Conservation (phyloP, 2,797 vertebrate species). For the Sebastes hubbsi region DNA sequence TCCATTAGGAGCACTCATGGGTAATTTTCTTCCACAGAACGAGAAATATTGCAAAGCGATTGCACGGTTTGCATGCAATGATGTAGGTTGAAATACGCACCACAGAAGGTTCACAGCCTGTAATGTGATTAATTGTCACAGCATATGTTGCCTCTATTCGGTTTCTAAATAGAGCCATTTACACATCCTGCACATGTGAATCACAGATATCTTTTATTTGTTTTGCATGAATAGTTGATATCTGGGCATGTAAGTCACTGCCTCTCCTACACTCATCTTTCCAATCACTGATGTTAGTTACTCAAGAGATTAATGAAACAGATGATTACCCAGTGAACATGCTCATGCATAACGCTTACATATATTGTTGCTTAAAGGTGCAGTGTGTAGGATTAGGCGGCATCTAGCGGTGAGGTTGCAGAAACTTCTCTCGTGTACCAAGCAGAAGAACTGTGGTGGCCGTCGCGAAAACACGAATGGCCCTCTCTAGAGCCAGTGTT, state of each 20-base stretch:
- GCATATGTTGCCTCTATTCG: constrained; percentile 30
- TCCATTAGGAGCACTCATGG: constrained; percentile 34
- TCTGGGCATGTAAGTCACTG: not conserved
- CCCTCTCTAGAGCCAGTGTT: too few relatives aligned
- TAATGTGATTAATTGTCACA: constrained; percentile 39
- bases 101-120: constrained; percentile 19
- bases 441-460: too few relatives aligned
- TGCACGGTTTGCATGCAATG: not conserved
- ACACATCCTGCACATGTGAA: not conserved
- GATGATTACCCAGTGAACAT: not conserved
- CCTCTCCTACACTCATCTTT: not conserved
- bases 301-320: not conserved
- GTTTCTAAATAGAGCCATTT: not conserved
- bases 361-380: not conserved
- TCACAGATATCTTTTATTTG: not conserved
- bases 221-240: not conserved
- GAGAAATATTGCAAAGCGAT: not conserved
- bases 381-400: not conserved
- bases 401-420: too few relatives aligned
- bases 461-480: too few relatives aligned
- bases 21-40: constrained; percentile 25
- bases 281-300: not conserved
- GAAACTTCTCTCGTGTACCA: too few relatives aligned
- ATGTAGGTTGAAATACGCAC: constrained; percentile 9
- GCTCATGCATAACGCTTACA: not conserved